Base-by-base conservation (phyloP, 2,888 invertebrate species). In the Liopterus haemorrhoidalis region DNA sequence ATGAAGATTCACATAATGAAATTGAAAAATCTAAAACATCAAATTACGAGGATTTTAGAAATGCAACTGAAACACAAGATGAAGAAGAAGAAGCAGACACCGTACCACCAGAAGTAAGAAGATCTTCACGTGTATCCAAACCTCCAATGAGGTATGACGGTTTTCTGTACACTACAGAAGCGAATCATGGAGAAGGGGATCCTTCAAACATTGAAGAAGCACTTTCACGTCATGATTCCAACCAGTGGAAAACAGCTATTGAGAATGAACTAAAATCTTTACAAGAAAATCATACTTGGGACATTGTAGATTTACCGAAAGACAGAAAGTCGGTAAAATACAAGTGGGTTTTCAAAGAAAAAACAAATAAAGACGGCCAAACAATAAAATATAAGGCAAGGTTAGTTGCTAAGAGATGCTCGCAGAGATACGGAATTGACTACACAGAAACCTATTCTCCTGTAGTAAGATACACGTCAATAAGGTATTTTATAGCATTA, bases 401-500 rank as follows among this genome's bases (percentile, higher is more conserved):
- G 22, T 25, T 47, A 4, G 47, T 47, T 11, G 19, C 21, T 6
- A 47, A 47, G 31, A 42, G 37, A 5, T 47, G 24, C 41, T 22
- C 21, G 16, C 43, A 47, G 25, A 25, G n/a, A n/a, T 28, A 28
- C n/a, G 28, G 28, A 6, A 28, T 28, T 9, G 28, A 9, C 28
- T 28, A 28, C 19, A 21, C 36, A 25, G 42, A 42, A 20, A 11
- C 35, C n/a, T 43, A 41, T 43, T 28, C 42, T 22, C 36, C 42
- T 2, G 47, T 47, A 2, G 42, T 37, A 3, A 20, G 43, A 2
- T 5, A 25, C n/a, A n/a, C 28, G 12, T 28, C 15, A 15, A 20
- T 43, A 16, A 30, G 25, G 2, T 21, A 36, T 19, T 40, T 61
- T 14, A 36, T 57, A 16, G 56, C 57, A 5, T 16, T 57, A n/a